These are phyloP conservation scores for Drosophila arawakana DNA, from an alignment of 1,140 invertebrate genomes.

Conservation along the genomic window DNA sequence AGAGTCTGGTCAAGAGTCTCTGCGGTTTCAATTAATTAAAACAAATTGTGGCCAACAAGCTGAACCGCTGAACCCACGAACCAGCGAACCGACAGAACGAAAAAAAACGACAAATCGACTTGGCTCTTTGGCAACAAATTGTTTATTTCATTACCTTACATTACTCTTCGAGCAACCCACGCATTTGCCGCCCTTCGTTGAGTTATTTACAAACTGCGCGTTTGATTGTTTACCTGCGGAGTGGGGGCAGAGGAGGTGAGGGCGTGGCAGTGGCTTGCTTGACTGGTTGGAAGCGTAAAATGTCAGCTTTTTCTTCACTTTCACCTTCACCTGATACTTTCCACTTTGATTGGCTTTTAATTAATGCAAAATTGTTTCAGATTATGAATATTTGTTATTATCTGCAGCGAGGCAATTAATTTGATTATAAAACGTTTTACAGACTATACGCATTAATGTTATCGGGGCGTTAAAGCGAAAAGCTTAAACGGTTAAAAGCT, in stretches of 20 bases:
- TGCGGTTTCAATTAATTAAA: slow-evolving; percentile 79
- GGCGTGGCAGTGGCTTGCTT: too few species aligned
- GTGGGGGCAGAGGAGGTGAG: too few species aligned
- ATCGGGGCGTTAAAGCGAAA: slow-evolving; percentile 1
- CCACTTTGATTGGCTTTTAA: slow-evolving; percentile 77
- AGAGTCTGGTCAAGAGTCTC: slow-evolving; percentile 49
- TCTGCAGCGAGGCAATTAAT: slow-evolving; percentile 66
- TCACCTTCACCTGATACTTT: slow-evolving; percentile 45
- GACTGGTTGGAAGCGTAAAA: neutral
- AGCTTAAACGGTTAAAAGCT: neutral
- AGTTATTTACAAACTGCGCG: slow-evolving; percentile 54
- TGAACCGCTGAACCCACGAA: neutral
- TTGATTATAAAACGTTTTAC: slow-evolving; percentile 75
- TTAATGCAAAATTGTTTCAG: slow-evolving; percentile 73
- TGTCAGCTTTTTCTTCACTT: neutral
- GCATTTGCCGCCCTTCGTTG: slow-evolving; percentile 13
- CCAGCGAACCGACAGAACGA: neutral
- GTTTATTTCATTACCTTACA: slow-evolving; percentile 76
- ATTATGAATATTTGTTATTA: slow-evolving; percentile 74
- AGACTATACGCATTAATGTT: slow-evolving; percentile 10
- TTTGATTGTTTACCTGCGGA: slow-evolving; percentile 43
- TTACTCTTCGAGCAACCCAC: slow-evolving; percentile 63
- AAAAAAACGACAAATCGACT: neutral
- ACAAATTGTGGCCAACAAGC: slow-evolving; percentile 60
- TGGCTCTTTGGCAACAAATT: slow-evolving; percentile 64